Conservation (phyloP, 2,888 invertebrate genomes). For the Lucinisca nassula region DNA sequence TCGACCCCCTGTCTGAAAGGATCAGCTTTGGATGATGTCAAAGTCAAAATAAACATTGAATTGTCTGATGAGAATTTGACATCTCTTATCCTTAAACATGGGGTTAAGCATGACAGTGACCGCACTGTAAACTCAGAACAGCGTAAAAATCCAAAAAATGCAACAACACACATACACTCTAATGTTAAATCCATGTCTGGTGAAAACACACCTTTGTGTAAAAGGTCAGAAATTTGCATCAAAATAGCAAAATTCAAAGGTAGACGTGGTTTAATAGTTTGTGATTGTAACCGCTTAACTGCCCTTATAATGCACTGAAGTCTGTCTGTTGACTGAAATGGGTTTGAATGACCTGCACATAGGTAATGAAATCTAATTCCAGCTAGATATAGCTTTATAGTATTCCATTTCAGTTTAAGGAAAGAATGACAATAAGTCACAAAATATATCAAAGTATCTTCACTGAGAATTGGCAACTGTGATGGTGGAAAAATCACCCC, state of each 20-base stretch:
- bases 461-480: neutral
- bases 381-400: slow-evolving; percentile 27
- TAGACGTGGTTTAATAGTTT: neutral
- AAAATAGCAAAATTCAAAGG: neutral
- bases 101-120: neutral
- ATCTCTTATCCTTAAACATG: neutral
- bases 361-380: slow-evolving; percentile 12
- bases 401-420: slow-evolving; percentile 4
- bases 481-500: neutral
- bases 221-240: neutral
- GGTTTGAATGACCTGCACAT: neutral
- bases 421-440: neutral
- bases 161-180: neutral
- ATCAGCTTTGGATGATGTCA: slow-evolving; percentile 20
- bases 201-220: neutral
- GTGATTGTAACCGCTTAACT: neutral
- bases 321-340: neutral
- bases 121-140: slow-evolving; percentile 29
- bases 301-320: slow-evolving; percentile 14
- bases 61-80: neutral
- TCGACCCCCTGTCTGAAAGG: neutral
- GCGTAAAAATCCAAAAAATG: slow-evolving; percentile 23
- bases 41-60: neutral
- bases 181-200: neutral
- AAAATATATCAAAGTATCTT: neutral